Evolutionary conservation across 2,113 vertebrate genomes (phyloP).

Genomic region (Vimba vimba): DNA sequence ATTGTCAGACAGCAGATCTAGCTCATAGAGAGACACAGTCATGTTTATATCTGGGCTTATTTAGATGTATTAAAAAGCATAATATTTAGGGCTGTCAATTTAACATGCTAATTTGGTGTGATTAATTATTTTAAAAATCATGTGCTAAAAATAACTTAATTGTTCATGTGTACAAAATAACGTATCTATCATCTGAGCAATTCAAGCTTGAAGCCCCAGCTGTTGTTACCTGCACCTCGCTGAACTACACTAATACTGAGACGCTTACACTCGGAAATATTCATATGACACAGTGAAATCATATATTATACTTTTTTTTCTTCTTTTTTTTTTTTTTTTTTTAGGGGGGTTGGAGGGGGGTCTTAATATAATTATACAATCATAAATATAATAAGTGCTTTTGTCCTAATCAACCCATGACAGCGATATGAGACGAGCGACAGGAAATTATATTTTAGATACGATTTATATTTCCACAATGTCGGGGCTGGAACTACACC

Average conservation of each 20-base stretch:
- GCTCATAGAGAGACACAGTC: neutral
- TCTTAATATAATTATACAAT: neutral
- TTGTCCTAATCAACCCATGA: too few species aligned
- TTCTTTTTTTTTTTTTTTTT: too few species aligned
- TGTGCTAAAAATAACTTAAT: neutral
- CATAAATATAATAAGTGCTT: too few species aligned
- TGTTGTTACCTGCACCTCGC: neutral
- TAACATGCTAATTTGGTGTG: neutral
- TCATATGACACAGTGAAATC: neutral
- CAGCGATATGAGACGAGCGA: too few species aligned
- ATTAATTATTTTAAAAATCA: neutral
- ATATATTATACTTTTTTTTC: too few species aligned
- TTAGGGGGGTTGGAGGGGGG: too few species aligned
- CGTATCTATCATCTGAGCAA: neutral
- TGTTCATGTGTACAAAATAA: neutral
- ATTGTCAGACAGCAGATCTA: neutral
- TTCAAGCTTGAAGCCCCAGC: conserved; percentile 16
- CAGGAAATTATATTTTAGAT: too few species aligned
- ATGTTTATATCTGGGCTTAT: neutral
- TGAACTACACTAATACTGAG: neutral
- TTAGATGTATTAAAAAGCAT: neutral
- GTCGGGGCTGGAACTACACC: too few species aligned
- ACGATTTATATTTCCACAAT: too few species aligned
- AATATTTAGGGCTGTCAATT: neutral
- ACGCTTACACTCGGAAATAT: neutral